A percentile compares a stretch with the other conserved stretches of the same genome.
Evolutionary conservation across 2,888 invertebrate species (phyloP).

Genomic region (Scrobipalpa costella): DNA sequence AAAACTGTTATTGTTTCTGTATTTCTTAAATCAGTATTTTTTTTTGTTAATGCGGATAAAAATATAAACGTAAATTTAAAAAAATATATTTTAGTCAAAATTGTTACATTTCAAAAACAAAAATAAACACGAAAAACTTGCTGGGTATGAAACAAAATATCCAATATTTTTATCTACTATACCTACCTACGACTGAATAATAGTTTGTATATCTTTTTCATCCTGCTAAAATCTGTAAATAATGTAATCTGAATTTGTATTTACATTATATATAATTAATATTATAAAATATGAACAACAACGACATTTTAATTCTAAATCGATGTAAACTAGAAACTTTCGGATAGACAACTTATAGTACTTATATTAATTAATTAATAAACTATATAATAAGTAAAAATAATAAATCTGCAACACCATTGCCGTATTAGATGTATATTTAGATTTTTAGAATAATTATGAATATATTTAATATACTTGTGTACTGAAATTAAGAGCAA

Average conservation of each 20-base stretch:
- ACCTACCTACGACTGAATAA: slow-evolving; percentile 68
- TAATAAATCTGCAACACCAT: slow-evolving; percentile 67
- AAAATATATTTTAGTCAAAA: not conserved
- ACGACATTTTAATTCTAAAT: slow-evolving; percentile 80
- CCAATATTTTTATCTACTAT: slow-evolving; percentile 45
- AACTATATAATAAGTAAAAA: slow-evolving; percentile 48
- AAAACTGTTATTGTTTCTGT: no score
- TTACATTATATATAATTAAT: slow-evolving; percentile 46
- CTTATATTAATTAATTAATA: slow-evolving; percentile 36
- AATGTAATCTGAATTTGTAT: slow-evolving; percentile 45
- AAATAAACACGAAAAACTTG: not conserved
- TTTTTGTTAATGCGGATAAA: no score
- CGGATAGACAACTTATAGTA: slow-evolving; percentile 35
- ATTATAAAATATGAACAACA: slow-evolving; percentile 58
- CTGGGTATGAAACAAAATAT: not conserved
- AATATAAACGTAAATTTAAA: not conserved
- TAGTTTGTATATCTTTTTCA: slow-evolving; percentile 60
- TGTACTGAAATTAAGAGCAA: slow-evolving; percentile 68
- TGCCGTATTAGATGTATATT: slow-evolving; percentile 47
- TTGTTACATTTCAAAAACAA: not conserved
- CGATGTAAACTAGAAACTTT: slow-evolving; percentile 62
- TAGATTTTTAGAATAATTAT: slow-evolving; percentile 48
- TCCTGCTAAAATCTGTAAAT: slow-evolving; percentile 54
- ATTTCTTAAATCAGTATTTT: no score
- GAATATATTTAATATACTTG: slow-evolving; percentile 42